Conservation (phyloP, 2,797 vertebrate genomes). For the Sitta carolinensis region DNA sequence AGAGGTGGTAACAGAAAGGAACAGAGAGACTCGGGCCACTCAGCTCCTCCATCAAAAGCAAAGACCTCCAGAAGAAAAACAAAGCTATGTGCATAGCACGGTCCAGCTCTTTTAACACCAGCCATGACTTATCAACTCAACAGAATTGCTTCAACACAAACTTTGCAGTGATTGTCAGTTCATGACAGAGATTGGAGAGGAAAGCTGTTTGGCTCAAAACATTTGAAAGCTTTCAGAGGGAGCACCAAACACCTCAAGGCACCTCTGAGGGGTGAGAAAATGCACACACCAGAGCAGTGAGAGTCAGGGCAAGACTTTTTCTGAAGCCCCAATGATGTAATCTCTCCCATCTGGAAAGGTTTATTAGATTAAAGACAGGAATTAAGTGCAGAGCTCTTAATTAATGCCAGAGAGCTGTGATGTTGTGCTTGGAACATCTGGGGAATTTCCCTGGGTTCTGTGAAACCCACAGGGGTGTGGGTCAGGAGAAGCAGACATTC, state of each 20-base stretch:
- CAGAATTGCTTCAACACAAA: not conserved
- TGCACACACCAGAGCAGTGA: not conserved
- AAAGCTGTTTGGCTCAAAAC: not conserved
- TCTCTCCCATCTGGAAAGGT: not conserved
- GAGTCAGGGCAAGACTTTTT: not conserved
- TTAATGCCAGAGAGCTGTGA: not conserved
- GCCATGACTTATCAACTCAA: not conserved
- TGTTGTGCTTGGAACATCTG: not conserved
- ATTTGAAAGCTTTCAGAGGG: not conserved
- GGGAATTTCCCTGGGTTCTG: not conserved
- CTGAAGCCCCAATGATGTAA: not conserved
- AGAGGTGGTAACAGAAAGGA: not conserved
- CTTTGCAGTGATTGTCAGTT: not conserved
- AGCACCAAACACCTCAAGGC: not conserved
- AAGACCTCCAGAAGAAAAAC: not conserved
- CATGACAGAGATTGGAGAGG: not conserved
- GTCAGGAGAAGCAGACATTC: not conserved
- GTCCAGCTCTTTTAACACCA: not conserved
- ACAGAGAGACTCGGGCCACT: not conserved
- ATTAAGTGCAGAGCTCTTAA: not conserved
- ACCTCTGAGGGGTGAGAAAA: not conserved
- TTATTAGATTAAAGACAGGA: not conserved
- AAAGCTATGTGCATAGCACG: not conserved
- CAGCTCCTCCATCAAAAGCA: not conserved
- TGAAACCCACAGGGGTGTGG: not conserved